Evolutionary conservation across 92 coral and sea anemone species (phyloP).

Genomic region (Siderastrea siderea): DNA sequence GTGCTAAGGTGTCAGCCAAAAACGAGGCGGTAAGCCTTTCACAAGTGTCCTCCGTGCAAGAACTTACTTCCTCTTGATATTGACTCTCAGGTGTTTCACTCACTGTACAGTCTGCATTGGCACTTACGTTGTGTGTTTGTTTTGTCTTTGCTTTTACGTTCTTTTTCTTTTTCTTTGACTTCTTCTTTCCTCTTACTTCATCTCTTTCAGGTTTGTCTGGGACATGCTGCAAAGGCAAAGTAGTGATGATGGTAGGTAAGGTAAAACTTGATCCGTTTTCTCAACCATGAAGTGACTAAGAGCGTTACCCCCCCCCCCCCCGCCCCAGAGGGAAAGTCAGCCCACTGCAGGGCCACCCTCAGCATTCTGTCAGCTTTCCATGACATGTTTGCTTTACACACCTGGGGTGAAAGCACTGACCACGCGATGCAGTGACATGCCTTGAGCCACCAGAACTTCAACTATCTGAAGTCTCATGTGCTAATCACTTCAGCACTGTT

Average conservation of each 20-base stretch:
- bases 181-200: constrained; percentile 12
- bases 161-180: constrained; percentile 23
- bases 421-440: no score
- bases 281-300: no score
- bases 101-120: neutral
- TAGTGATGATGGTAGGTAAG: neutral
- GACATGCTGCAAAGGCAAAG: neutral
- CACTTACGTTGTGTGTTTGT: neutral
- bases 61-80: neutral
- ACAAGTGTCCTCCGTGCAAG: neutral
- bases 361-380: no score
- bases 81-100: neutral
- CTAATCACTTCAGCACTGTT: no score
- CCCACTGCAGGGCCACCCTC: no score
- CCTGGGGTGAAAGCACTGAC: no score
- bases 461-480: no score
- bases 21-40: neutral
- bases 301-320: no score
- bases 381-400: no score
- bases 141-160: neutral
- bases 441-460: no score
- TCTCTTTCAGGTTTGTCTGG: neutral
- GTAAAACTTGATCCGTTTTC: no score
- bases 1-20: constrained; percentile 3
- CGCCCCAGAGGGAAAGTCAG: no score